Evolutionary conservation across 2,797 vertebrate genomes (phyloP).

Genomic region (Acomys russatus): DNA sequence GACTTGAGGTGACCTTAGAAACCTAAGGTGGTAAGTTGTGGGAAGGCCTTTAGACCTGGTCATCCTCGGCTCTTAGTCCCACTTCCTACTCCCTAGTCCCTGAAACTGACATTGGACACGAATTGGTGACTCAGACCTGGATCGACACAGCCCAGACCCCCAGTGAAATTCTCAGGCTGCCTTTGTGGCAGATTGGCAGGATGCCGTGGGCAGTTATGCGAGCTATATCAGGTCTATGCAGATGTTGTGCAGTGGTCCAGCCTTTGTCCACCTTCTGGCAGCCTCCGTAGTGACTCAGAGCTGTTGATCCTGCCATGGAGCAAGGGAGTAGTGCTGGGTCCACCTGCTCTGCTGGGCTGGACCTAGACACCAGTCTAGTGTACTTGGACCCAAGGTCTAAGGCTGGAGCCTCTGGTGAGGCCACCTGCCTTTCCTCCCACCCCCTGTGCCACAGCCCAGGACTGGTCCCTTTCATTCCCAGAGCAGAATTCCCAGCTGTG

Average conservation of each 20-base stretch:
- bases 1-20: background rate
- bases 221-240: background rate
- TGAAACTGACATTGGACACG: constrained; percentile 10
- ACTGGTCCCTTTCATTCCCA: background rate
- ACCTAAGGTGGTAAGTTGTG: background rate
- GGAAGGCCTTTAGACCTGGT: background rate
- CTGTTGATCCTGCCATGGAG: background rate
- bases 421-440: background rate
- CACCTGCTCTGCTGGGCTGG: background rate
- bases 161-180: background rate
- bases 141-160: background rate
- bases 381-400: background rate
- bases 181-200: background rate
- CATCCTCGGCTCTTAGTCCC: background rate
- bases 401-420: background rate
- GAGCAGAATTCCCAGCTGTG: background rate
- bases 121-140: background rate
- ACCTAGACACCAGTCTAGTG: background rate
- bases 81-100: background rate
- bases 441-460: background rate
- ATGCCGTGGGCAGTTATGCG: background rate
- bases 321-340: background rate
- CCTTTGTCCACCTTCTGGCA: background rate
- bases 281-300: constrained; percentile 21
- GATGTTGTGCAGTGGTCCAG: constrained; percentile 57